Evolutionary conservation across 2,888 invertebrate genomes (phyloP).

Genomic region (Ethmia dodecea): DNA sequence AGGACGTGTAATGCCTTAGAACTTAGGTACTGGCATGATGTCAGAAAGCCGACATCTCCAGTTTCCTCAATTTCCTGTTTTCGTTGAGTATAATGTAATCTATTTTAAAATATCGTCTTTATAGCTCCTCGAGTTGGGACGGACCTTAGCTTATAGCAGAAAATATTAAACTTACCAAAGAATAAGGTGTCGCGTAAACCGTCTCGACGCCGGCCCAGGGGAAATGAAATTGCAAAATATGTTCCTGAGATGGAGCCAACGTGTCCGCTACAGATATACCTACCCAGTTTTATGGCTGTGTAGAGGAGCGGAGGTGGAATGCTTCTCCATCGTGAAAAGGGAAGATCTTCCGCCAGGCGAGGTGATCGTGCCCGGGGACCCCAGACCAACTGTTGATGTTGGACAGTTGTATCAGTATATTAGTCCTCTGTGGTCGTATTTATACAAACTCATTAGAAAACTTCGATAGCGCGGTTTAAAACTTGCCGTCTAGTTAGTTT

Average conservation of each 20-base stretch:
- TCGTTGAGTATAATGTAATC: conserved; percentile 7
- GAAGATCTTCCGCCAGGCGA: too few species aligned
- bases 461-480: too few species aligned
- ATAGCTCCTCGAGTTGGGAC: conserved; percentile 26
- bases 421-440: too few species aligned
- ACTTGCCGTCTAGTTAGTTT: too few species aligned
- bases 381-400: too few species aligned
- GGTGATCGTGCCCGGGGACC: too few species aligned
- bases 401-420: too few species aligned
- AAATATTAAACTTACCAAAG: conserved; percentile 55
- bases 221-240: conserved; percentile 73
- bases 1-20: too few species aligned
- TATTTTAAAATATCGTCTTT: conserved; percentile 26
- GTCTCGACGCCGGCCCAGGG: conserved; percentile 41
- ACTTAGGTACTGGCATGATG: neutral
- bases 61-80: neutral
- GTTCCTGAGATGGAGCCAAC: conserved; percentile 43
- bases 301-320: too few species aligned
- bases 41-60: neutral
- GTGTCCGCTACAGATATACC: conserved; percentile 37
- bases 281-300: conserved; percentile 14
- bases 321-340: too few species aligned
- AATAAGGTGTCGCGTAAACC: conserved; percentile 53
- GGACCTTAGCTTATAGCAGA: conserved; percentile 36
- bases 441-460: too few species aligned